These are phyloP conservation scores for Rafetus swinhoei DNA, from an alignment of 2,113 vertebrate species.

Conservation along the genomic window DNA sequence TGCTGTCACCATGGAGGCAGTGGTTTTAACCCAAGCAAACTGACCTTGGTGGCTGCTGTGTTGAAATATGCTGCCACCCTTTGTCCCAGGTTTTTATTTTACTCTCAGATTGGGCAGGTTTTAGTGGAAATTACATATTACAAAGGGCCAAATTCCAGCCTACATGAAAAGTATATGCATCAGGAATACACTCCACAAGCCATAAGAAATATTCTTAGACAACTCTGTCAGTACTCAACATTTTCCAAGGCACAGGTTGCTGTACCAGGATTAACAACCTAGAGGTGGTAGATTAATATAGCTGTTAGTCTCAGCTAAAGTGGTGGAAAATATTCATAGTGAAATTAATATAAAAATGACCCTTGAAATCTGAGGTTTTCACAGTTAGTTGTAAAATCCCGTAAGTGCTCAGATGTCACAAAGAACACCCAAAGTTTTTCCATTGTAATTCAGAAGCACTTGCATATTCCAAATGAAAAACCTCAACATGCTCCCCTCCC, in stretches of 20 bases:
- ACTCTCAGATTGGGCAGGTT: conserved; percentile 41
- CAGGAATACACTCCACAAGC: conserved; percentile 33
- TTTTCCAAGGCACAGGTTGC: conserved; percentile 60
- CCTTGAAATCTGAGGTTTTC: neutral
- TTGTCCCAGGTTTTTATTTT: conserved; percentile 50
- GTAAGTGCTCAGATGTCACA: neutral
- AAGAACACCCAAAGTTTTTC: neutral
- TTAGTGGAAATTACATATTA: conserved; percentile 47
- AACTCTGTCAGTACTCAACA: conserved; percentile 46
- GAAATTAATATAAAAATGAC: conserved; percentile 33
- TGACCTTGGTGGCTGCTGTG: neutral
- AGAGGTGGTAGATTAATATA: conserved; percentile 62
- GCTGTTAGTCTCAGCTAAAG: conserved; percentile 48
- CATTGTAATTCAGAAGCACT: neutral
- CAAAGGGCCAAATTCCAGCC: conserved; percentile 17
- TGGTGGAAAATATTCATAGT: conserved; percentile 29
- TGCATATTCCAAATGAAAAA: neutral
- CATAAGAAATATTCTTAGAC: conserved; percentile 47
- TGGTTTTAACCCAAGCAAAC: conserved; percentile 24
- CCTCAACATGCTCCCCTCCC: neutral
- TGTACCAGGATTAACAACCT: conserved; percentile 58
- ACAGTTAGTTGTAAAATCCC: neutral
- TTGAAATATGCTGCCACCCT: neutral
- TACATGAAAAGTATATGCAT: neutral
- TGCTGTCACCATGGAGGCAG: neutral